Conservation (phyloP, 2,797 vertebrate species). For the Rhincodon typus region DNA sequence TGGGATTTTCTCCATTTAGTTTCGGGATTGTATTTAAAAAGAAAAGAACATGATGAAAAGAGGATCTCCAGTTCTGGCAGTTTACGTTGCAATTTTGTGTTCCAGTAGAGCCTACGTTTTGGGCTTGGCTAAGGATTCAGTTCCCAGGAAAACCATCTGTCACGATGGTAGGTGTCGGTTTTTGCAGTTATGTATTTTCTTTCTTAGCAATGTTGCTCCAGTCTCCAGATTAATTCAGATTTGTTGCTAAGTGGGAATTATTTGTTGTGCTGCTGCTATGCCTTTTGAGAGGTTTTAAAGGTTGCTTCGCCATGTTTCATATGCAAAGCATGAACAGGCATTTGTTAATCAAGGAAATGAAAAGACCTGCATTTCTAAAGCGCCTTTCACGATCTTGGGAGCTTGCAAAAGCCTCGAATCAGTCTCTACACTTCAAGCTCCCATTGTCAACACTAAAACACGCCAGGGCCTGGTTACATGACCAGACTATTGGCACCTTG, state of each 20-base stretch:
- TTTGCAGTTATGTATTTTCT: not conserved
- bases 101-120: not conserved
- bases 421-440: not conserved
- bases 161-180: not conserved
- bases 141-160: slow-evolving; percentile 30
- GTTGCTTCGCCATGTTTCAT: not conserved
- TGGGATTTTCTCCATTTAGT: too few relatives aligned
- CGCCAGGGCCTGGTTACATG: too few relatives aligned
- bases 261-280: not conserved
- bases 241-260: not conserved
- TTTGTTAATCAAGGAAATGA: not conserved
- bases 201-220: not conserved
- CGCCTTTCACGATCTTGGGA: not conserved
- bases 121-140: not conserved
- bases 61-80: not conserved
- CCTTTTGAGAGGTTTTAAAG: not conserved
- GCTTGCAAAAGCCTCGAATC: not conserved
- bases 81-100: not conserved
- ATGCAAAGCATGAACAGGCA: not conserved
- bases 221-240: not conserved
- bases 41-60: not conserved
- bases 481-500: too few relatives aligned
- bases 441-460: not conserved
- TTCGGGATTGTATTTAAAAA: not conserved
- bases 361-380: too few relatives aligned